Evolutionary conservation across 2,888 invertebrate genomes (phyloP).

Genomic region (Keiferia lycopersicella): DNA sequence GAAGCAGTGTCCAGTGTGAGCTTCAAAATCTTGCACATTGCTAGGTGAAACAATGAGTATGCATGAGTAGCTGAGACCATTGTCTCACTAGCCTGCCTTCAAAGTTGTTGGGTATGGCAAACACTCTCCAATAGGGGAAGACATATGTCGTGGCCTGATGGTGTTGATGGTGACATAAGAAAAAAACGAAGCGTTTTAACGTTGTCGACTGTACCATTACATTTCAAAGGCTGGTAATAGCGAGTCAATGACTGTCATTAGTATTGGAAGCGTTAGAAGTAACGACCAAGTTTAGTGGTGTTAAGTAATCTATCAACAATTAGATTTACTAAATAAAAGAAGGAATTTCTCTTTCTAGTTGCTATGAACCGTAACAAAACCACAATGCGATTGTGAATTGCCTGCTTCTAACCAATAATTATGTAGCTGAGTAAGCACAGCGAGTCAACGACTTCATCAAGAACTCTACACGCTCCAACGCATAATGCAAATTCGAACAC

Average conservation of each 20-base stretch:
- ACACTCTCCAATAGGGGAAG: too few species aligned
- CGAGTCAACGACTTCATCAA: conserved; percentile 29
- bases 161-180: neutral
- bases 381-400: neutral
- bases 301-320: neutral
- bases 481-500: conserved; percentile 26
- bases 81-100: too few species aligned
- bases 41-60: too few species aligned
- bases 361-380: neutral
- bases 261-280: conserved; percentile 3
- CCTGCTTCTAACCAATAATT: neutral
- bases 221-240: conserved; percentile 21
- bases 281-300: neutral
- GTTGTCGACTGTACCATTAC: neutral
- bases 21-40: too few species aligned
- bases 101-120: too few species aligned
- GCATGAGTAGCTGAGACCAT: too few species aligned
- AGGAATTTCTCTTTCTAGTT: neutral
- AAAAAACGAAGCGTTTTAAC: neutral
- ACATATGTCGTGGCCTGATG: too few species aligned
- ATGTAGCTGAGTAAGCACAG: neutral
- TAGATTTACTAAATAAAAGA: neutral
- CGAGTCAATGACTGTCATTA: conserved; percentile 27
- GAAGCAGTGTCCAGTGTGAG: too few species aligned
- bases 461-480: conserved; percentile 17